Evolutionary conservation across 2,797 vertebrate genomes (phyloP), one percentile per base, ranked within the genome.

Genomic region (Micromesistius poutassou): DNA sequence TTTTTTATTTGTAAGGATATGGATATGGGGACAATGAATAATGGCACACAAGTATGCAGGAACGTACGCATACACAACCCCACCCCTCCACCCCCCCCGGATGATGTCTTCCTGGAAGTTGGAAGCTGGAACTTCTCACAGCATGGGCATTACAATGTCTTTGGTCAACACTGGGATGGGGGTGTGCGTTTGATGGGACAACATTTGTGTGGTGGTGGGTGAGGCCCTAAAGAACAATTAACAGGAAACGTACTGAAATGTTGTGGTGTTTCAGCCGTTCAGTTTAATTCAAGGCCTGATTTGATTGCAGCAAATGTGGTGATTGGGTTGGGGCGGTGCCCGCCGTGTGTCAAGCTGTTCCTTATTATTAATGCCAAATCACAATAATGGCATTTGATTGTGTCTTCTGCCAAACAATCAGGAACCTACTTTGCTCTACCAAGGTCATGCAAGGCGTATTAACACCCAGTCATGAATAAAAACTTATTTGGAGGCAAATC

Each of bases 121-220:
- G n/a, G 55, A 66, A 8, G 3, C n/a, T 28, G 62, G n/a, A 28
- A 9, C n/a, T 9, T 62, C 50, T n/a, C 50, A n/a, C 50, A n/a
- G 46, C 50, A 62, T 5, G 46, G 46, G 22, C 50, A n/a, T 25
- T 66, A 22, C 16, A 89, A 92, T 91, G 84, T 75, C 80, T 83
- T 88, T 84, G 88, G 89, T 91, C 89, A 93, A 92, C 89, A 85
- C 81, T 75, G 87, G 81, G 82, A 85, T n/a, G 0, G 87, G 91
- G 86, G 50, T 78, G 81, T 85, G 87, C 83, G 84, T 87, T 87
- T 86, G 82, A 91, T 84, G 82, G 80, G 80, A 81, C 85, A 85
- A 87, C 78, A 85, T 83, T 87, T 86, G 79, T 22, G 16, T 77
- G 76, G 82, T 78, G 78, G 82, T 78, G 78, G 86, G 70, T 6